Conservation (phyloP, 2,113 vertebrate genomes). For the Bungarus multicinctus region DNA sequence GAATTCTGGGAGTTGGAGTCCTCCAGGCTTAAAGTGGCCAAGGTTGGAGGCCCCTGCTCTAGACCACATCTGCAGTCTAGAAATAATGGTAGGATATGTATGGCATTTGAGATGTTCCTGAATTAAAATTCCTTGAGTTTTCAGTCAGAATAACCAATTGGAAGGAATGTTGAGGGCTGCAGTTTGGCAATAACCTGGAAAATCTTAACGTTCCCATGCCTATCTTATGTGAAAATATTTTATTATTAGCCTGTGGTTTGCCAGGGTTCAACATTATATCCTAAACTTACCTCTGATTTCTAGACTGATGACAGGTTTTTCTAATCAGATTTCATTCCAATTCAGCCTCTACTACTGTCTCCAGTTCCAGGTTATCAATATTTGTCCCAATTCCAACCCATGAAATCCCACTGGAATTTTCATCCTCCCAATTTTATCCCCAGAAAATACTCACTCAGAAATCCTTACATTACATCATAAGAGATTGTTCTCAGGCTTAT, state of each 20-base stretch:
- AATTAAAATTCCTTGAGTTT: neutral
- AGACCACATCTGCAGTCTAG: neutral
- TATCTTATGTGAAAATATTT: neutral
- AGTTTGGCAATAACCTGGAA: neutral
- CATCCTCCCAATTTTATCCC: neutral
- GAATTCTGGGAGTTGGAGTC: no score
- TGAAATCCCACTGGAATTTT: neutral
- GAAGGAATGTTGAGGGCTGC: neutral
- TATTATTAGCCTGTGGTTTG: neutral
- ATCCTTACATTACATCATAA: neutral
- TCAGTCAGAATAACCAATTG: neutral
- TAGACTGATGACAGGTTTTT: neutral
- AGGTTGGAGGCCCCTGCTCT: no score
- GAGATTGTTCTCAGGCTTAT: neutral
- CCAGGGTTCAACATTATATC: neutral
- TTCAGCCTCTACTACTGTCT: neutral
- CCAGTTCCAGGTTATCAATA: neutral
- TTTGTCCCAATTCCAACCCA: neutral
- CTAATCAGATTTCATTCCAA: neutral
- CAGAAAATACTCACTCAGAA: neutral
- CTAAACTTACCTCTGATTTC: neutral
- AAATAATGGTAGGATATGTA: neutral
- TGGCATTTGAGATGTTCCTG: neutral
- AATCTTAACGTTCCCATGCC: neutral
- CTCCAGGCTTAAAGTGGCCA: no score